These are phyloP conservation scores for Caenorhabditis afra DNA, from an alignment of 2,888 invertebrate species.

Conservation along the genomic window DNA sequence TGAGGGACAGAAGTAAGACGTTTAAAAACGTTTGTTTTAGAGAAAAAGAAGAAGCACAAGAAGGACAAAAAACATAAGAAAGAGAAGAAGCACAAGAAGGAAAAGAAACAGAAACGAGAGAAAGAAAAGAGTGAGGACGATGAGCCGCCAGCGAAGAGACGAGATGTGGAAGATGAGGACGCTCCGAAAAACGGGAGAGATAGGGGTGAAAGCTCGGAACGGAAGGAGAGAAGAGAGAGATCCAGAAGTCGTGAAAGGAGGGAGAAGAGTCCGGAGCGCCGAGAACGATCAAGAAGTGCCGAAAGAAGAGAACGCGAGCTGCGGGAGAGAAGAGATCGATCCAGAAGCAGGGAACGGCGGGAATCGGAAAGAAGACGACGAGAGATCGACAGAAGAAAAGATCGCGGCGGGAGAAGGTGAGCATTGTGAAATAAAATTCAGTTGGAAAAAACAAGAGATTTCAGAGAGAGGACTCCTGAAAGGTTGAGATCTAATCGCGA, in stretches of 20 bases:
- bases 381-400: conserved; percentile 11
- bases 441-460: not conserved
- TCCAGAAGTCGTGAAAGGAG: conserved; percentile 33
- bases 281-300: conserved; percentile 43
- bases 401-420: conserved; percentile 12
- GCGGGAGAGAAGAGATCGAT: conserved; percentile 24
- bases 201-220: not conserved
- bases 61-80: conserved; percentile 34
- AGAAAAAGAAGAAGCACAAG: conserved; percentile 56
- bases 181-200: not conserved
- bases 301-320: conserved; percentile 52
- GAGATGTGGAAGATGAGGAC: conserved; percentile 7
- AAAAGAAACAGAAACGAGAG: conserved; percentile 62
- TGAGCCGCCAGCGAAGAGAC: conserved; percentile 34
- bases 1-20: not conserved
- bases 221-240: conserved; percentile 27
- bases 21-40: conserved; percentile 3
- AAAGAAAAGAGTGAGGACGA: conserved; percentile 25
- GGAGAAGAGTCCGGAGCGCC: conserved; percentile 15
- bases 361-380: conserved; percentile 20
- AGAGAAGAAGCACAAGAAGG: conserved; percentile 60
- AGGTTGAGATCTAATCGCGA: conserved; percentile 22
- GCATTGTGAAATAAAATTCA: not conserved
- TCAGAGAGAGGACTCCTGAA: conserved; percentile 32
- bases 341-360: conserved; percentile 25